Evolutionary conservation across 2,797 vertebrate species (phyloP), one percentile per base, ranked within the genome.

Genomic region (Hoplostethus mediterraneus): DNA sequence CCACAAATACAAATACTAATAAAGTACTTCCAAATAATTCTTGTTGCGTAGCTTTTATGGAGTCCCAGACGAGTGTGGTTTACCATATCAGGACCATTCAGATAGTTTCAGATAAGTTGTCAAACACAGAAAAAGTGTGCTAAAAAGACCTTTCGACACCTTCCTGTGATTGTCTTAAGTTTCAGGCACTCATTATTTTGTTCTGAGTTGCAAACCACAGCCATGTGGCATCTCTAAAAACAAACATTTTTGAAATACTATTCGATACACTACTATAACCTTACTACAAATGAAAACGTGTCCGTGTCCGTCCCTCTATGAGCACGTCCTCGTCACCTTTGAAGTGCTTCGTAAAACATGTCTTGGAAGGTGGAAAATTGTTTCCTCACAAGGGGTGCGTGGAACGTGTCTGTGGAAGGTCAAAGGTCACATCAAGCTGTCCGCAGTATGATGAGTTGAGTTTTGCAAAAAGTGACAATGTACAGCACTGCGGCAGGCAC

Each of bases 331-430:
- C 16, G 11, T 52, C 25, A 52, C 47, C 47, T 61, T 42, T 61
- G 58, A 70, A 61, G 49, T 61, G 36, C 45, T 58, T 21, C 31
- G n/a, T 30, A 14, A 61, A 52, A 53, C 33, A 53, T 52, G 31
- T 17, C 33, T 44, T 13, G 31, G 38, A 33, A 53, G 33, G 1
- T 13, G 38, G 38, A 17, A 33, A 57, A 6, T 7, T 47, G 53
- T 36, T 57, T 47, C 28, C 11, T 21, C 40, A 33, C 4, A 45
- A 7, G 25, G 21, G 6, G 13, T 30, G 30, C n/a, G 40, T 6
- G 30, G 40, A 53, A 67, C 13, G 28, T 63, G 12, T 56, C 59
- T n/a, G 51, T 11, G 12, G 14, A 25, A 71, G 59, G 52, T 47
- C 17, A 63, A 11, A 54, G 58, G 49, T 70, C 28, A 14, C n/a